Evolutionary conservation across 1,140 invertebrate genomes (phyloP).

Genomic region (Ylistrum balloti): DNA sequence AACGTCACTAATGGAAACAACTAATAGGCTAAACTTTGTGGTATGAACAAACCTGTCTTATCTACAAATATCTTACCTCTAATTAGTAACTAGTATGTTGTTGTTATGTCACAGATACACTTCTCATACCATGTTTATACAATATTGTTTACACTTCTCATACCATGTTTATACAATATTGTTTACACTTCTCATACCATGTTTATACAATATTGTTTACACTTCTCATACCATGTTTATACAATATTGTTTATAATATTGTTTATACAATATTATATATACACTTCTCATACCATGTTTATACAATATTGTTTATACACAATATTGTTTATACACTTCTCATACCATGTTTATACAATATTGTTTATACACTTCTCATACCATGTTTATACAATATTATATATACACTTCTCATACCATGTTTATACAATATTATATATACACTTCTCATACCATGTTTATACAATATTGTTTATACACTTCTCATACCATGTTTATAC

Average conservation of each 20-base stretch:
- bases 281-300: background rate
- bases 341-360: background rate
- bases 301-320: background rate
- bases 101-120: background rate
- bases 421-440: background rate
- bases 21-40: no score
- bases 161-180: background rate
- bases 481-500: background rate
- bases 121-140: background rate
- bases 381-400: background rate
- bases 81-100: slow-evolving; percentile 6
- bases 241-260: background rate
- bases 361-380: background rate
- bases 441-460: background rate
- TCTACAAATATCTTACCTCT: background rate
- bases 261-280: no score
- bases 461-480: background rate
- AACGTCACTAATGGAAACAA: no score
- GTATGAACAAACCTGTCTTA: background rate
- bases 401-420: background rate
- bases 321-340: no score
- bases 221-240: background rate
- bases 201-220: background rate
- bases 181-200: background rate
- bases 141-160: background rate